Conservation (phyloP, 1,140 invertebrate genomes). For the Drosophila melanica region DNA sequence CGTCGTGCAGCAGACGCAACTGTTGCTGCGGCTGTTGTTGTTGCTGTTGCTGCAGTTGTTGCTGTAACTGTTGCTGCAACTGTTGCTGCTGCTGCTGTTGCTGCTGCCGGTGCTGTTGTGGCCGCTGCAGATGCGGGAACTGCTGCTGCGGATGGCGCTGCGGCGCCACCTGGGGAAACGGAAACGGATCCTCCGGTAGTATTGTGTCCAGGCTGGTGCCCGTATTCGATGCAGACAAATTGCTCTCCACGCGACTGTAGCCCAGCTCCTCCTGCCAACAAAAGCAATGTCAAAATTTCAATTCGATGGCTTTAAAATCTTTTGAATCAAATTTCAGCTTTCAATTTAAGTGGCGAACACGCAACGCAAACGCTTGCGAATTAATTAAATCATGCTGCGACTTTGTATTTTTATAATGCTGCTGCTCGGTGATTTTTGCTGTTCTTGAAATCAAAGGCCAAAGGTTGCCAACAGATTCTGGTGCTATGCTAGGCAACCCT, state of each 20-base stretch:
- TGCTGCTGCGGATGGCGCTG: conserved; percentile 64
- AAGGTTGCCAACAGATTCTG: conserved; percentile 18
- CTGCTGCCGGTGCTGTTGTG: conserved; percentile 34
- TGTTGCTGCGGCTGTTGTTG: conserved; percentile 41
- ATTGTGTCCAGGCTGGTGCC: conserved; percentile 83
- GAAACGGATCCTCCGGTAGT: conserved; percentile 79
- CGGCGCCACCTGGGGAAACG: conserved; percentile 69
- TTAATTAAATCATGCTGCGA: conserved; percentile 46
- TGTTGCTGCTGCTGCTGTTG: conserved; percentile 34
- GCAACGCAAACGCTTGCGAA: conserved; percentile 37
- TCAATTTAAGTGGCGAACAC: background rate
- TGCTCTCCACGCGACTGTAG: conserved; percentile 79
- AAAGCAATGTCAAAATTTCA: background rate
- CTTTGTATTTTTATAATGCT: conserved; percentile 35
- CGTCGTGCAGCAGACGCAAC: conserved; percentile 41
- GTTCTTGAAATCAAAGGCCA: conserved; percentile 47
- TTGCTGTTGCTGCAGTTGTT: conserved; percentile 21
- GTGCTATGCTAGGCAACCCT: background rate
- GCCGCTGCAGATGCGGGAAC: conserved; percentile 31
- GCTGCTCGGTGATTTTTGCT: conserved; percentile 24
- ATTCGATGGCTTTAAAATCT: background rate
- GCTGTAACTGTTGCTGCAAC: conserved; percentile 42
- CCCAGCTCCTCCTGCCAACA: conserved; percentile 71
- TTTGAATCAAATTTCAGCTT: background rate
- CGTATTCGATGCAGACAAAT: conserved; percentile 80